Conservation (phyloP, 2,888 invertebrate species). For the Carpatolechia fugitivella region DNA sequence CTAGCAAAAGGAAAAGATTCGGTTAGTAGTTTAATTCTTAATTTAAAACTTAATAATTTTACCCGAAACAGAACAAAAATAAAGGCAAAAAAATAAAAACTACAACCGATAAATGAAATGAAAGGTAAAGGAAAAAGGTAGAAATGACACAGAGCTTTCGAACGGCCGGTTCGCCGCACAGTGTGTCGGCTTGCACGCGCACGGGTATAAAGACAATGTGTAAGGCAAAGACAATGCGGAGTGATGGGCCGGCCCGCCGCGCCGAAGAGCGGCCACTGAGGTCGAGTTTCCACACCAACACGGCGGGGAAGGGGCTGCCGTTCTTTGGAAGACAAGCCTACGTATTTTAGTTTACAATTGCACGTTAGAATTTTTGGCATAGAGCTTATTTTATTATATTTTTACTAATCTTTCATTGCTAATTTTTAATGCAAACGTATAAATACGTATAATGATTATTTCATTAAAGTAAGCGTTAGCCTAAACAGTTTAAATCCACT, state of each 20-base stretch:
- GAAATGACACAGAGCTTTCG: slow-evolving; percentile 42
- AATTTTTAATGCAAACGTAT: no score
- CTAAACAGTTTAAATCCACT: no score
- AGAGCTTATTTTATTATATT: no score
- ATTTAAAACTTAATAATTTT: slow-evolving; percentile 10
- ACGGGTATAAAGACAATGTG: slow-evolving; percentile 6
- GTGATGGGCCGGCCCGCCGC: slow-evolving; percentile 42
- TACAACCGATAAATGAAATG: slow-evolving; percentile 9
- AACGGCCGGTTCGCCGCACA: slow-evolving; percentile 19
- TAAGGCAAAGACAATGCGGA: slow-evolving; percentile 39
- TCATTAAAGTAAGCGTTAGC: no score
- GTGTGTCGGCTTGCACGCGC: slow-evolving; percentile 4
- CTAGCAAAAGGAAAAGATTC: slow-evolving; percentile 33
- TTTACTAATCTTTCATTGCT: no score
- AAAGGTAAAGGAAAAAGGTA: slow-evolving; percentile 14
- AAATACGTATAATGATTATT: no score
- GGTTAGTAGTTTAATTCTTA: slow-evolving; percentile 18
- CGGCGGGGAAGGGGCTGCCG: slow-evolving; percentile 38
- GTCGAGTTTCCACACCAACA: slow-evolving; percentile 30
- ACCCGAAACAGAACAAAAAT: slow-evolving; percentile 8
- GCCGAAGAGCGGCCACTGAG: slow-evolving; percentile 39
- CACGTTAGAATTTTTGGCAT: no score
- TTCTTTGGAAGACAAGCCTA: neutral
- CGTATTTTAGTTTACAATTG: neutral
- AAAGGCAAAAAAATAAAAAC: slow-evolving; percentile 18